These are phyloP conservation scores for Crioceris asparagi DNA, from an alignment of 2,888 invertebrate species.

Conservation along the genomic window DNA sequence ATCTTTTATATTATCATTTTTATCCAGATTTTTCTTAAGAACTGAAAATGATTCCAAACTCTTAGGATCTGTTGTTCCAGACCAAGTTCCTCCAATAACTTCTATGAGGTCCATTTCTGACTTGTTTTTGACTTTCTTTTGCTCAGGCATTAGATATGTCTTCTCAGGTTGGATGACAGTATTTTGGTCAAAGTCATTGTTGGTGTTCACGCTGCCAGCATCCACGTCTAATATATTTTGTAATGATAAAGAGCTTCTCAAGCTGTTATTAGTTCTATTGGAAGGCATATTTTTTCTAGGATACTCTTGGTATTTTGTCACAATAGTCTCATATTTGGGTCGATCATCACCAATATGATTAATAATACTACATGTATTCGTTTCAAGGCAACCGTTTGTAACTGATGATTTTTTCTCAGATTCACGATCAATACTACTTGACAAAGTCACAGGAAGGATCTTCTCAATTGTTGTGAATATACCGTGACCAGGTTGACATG, in stretches of 20 bases:
- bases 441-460: conserved; percentile 24
- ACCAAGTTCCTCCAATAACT: conserved; percentile 31
- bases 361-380: conserved; percentile 22
- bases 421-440: conserved; percentile 12
- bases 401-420: conserved; percentile 12
- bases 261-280: conserved; percentile 19
- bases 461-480: conserved; percentile 36
- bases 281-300: conserved; percentile 18
- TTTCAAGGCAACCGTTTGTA: conserved; percentile 22
- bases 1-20: conserved; percentile 23
- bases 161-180: conserved; percentile 34
- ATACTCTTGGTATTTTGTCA: conserved; percentile 30
- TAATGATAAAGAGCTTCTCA: conserved; percentile 30
- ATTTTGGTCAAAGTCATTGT: conserved; percentile 38
- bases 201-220: conserved; percentile 30
- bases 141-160: conserved; percentile 27
- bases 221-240: conserved; percentile 32
- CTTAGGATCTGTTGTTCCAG: conserved; percentile 24
- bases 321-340: conserved; percentile 29
- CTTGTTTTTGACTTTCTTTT: conserved; percentile 25
- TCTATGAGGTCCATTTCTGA: conserved; percentile 36
- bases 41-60: conserved; percentile 25
- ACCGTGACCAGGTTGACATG: conserved; percentile 32
- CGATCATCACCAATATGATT: conserved; percentile 15
- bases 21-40: conserved; percentile 25